Conservation (phyloP, 2,113 vertebrate species). For the Triplophysa dalaica region DNA sequence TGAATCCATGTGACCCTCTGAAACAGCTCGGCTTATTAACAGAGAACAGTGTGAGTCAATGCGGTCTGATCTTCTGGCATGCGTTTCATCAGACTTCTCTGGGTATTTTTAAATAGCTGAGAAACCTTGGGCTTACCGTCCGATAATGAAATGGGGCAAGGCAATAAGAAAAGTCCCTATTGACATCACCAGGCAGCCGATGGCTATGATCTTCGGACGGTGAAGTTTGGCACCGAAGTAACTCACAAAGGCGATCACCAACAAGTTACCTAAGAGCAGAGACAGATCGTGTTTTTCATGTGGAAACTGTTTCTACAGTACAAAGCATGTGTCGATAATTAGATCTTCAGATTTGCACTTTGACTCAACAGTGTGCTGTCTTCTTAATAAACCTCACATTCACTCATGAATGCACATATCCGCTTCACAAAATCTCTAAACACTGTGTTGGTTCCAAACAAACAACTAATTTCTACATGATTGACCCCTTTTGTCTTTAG, state of each 20-base stretch:
- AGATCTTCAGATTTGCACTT: background rate
- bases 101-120: background rate
- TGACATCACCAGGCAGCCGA: constrained; percentile 89
- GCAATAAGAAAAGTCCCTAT: constrained; percentile 88
- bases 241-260: constrained; percentile 92
- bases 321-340: too few species aligned
- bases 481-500: constrained; percentile 20
- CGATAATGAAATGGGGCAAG: constrained; percentile 90
- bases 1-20: constrained; percentile 20
- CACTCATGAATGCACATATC: background rate
- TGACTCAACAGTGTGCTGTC: background rate
- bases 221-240: constrained; percentile 94
- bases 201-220: constrained; percentile 88
- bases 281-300: background rate
- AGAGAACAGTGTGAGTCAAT: background rate
- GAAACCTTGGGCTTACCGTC: constrained; percentile 74
- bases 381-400: background rate
- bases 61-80: background rate
- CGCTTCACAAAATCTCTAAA: constrained; percentile 11
- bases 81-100: background rate
- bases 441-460: background rate
- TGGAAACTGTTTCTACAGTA: background rate
- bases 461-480: constrained; percentile 15
- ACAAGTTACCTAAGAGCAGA: constrained; percentile 82
- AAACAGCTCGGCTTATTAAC: background rate